Evolutionary conservation across 35 echinoderm and acorn worm genomes (phyloP).

Genomic region (Amphiura filiformis): DNA sequence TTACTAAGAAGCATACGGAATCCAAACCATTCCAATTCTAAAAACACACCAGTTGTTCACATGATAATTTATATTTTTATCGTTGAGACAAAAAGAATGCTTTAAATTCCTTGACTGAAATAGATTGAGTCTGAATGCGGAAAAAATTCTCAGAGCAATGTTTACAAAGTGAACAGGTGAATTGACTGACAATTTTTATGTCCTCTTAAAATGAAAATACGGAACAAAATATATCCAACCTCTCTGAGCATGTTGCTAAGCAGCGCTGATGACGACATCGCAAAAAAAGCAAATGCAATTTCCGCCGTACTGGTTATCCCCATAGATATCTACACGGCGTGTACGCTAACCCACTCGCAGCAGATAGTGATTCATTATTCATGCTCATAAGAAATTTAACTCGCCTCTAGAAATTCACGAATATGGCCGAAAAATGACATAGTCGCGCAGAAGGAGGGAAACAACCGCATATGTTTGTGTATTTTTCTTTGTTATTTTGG

Average conservation of each 20-base stretch:
- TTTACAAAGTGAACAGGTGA: conserved; percentile 2
- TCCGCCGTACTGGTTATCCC: not conserved
- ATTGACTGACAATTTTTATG: not conserved
- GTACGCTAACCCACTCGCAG: not conserved
- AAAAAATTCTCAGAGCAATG: not conserved
- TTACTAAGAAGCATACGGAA: too few species aligned
- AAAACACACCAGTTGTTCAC: too few species aligned
- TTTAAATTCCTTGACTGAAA: not conserved
- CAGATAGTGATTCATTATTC: not conserved
- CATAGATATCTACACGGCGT: not conserved
- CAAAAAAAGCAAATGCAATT: not conserved
- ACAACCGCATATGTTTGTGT: not conserved
- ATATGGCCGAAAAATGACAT: conserved; percentile 11
- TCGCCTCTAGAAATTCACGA: not conserved
- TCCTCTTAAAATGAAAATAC: not conserved
- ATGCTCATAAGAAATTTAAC: conserved; percentile 8
- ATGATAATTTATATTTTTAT: too few species aligned
- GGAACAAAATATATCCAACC: not conserved
- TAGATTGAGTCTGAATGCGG: not conserved
- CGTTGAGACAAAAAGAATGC: not conserved
- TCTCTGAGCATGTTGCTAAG: not conserved
- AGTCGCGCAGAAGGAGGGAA: not conserved
- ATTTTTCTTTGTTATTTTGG: not conserved
- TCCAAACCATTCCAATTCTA: too few species aligned
- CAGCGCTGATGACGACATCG: not conserved